phyloP scores from a whole-genome alignment of 2,888 invertebrate genomes.

The Oscheius sp. region DNA sequence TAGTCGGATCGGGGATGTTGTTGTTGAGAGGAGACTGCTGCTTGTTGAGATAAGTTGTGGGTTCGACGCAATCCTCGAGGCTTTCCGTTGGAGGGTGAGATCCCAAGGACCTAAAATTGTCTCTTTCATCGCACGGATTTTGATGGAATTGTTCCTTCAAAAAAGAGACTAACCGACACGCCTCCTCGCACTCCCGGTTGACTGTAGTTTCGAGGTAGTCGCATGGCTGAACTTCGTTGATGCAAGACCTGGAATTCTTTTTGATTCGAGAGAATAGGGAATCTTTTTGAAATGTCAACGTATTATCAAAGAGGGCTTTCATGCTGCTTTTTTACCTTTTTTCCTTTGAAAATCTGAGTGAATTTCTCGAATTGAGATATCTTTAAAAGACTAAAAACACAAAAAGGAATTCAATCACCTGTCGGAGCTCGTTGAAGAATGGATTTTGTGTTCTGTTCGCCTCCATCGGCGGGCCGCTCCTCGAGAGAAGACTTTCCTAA shows the following conservation, averaged over 20 bases:
- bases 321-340: neutral
- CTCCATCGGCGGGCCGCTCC: conserved; percentile 49
- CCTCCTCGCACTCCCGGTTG: conserved; percentile 38
- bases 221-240: conserved; percentile 45
- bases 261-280: neutral
- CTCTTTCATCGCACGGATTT: no score
- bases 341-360: neutral
- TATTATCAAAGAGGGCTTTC: no score
- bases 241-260: conserved; percentile 40
- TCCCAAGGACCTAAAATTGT: conserved; percentile 25
- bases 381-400: neutral
- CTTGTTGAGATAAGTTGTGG: conserved; percentile 6
- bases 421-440: conserved; percentile 49
- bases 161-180: no score
- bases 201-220: conserved; percentile 52
- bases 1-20: neutral
- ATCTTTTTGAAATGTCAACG: no score
- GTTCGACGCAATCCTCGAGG: conserved; percentile 27
- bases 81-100: neutral
- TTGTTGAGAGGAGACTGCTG: no score
- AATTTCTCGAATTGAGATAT: neutral
- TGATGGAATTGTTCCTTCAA: no score
- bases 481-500: conserved; percentile 26
- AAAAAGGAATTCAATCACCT: no score
- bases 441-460: conserved; percentile 14